These are phyloP conservation scores for Diadema setosum DNA, from an alignment of 35 echinoderm and acorn worm species.

Conservation along the genomic window DNA sequence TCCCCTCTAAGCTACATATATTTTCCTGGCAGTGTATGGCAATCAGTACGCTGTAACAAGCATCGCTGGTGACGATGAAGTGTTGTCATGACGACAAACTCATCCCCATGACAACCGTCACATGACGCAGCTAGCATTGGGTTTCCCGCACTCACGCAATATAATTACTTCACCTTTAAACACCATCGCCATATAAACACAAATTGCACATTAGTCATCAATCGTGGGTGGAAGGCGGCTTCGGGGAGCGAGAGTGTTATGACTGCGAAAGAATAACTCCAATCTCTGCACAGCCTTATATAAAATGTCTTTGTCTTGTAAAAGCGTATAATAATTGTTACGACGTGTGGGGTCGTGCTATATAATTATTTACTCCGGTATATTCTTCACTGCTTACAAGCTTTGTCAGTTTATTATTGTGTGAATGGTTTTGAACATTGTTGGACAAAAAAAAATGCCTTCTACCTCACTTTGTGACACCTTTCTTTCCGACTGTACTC, in stretches of 20 bases:
- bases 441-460: too few relatives aligned
- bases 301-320: too few relatives aligned
- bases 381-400: too few relatives aligned
- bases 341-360: too few relatives aligned
- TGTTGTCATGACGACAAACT: not conserved
- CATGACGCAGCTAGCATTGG: not conserved
- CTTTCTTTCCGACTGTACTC: too few relatives aligned
- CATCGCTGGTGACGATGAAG: not conserved
- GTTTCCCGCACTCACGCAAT: not conserved
- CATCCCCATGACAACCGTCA: not conserved
- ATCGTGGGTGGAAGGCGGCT: too few relatives aligned
- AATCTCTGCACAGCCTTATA: too few relatives aligned
- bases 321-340: too few relatives aligned
- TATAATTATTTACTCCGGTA: too few relatives aligned
- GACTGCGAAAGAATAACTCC: not conserved
- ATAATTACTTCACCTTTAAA: not conserved
- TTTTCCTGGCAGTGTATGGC: slow-evolving; percentile 7
- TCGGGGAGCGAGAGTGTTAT: not conserved
- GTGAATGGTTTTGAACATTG: too few relatives aligned
- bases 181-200: not conserved
- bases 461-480: too few relatives aligned
- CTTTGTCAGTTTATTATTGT: too few relatives aligned
- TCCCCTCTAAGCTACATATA: not conserved
- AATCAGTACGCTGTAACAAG: not conserved
- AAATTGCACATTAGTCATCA: not conserved